These are phyloP conservation scores for Petrocephalus microphthalmus DNA, from an alignment of 2,113 vertebrate species.

Conservation along the genomic window DNA sequence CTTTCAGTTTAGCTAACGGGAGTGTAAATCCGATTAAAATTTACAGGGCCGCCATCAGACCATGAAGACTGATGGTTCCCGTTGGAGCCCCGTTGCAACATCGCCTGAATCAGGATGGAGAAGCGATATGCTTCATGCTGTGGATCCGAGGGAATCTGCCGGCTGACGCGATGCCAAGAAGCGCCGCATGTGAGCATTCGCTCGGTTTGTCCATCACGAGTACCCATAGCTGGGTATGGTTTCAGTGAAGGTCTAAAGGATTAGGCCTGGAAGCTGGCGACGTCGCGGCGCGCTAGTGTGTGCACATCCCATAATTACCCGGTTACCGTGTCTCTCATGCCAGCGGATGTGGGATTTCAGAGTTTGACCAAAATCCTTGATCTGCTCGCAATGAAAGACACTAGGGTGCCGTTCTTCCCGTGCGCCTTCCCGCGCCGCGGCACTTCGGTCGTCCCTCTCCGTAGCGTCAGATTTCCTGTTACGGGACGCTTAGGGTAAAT, in stretches of 20 bases:
- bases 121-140: background rate
- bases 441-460: background rate
- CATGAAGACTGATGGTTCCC: background rate
- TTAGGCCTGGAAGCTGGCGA: background rate
- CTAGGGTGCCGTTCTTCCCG: background rate
- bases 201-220: background rate
- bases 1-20: background rate
- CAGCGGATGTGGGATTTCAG: background rate
- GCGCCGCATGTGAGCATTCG: background rate
- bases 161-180: background rate
- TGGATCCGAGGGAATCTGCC: background rate
- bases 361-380: background rate
- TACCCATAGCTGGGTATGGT: background rate
- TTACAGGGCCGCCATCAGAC: background rate
- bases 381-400: background rate
- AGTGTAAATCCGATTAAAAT: background rate
- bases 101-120: background rate
- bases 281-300: background rate
- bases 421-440: background rate
- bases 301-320: background rate
- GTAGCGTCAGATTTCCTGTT: background rate
- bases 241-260: background rate
- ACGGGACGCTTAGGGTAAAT: background rate
- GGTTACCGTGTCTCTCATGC: background rate
- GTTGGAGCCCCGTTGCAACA: background rate